Conservation (phyloP, 2,888 invertebrate genomes). For the Meganola albula region DNA sequence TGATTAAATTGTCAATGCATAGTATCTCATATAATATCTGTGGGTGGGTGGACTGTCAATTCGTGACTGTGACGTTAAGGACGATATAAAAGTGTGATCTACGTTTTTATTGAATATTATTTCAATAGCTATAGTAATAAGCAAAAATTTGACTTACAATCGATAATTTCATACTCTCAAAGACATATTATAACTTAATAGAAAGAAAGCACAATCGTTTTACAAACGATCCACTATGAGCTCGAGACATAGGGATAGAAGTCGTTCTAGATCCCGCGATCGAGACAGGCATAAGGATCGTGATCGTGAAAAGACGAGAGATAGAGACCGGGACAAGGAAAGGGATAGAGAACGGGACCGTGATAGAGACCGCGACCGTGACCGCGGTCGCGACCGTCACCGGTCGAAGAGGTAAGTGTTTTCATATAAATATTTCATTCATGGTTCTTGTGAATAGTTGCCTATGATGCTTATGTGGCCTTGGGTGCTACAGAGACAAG, state of each 20-base stretch:
- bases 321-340: conserved; percentile 42
- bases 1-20: too few species aligned
- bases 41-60: too few species aligned
- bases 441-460: conserved; percentile 9
- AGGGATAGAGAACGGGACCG: conserved; percentile 42
- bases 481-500: conserved; percentile 46
- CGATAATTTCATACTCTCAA: too few species aligned
- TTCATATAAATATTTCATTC: conserved; percentile 5
- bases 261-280: conserved; percentile 62
- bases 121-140: too few species aligned
- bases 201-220: too few species aligned
- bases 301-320: conserved; percentile 45
- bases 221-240: conserved; percentile 51
- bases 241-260: conserved; percentile 73
- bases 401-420: conserved; percentile 67
- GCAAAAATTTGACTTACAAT: too few species aligned
- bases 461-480: too few species aligned
- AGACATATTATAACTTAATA: too few species aligned
- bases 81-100: too few species aligned
- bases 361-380: conserved; percentile 40
- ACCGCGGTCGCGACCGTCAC: conserved; percentile 63
- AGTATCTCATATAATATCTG: too few species aligned
- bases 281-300: conserved; percentile 49
- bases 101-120: too few species aligned
- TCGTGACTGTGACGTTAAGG: too few species aligned